These are phyloP conservation scores for Panopea generosa DNA, from an alignment of 2,888 invertebrate species.

Conservation along the genomic window DNA sequence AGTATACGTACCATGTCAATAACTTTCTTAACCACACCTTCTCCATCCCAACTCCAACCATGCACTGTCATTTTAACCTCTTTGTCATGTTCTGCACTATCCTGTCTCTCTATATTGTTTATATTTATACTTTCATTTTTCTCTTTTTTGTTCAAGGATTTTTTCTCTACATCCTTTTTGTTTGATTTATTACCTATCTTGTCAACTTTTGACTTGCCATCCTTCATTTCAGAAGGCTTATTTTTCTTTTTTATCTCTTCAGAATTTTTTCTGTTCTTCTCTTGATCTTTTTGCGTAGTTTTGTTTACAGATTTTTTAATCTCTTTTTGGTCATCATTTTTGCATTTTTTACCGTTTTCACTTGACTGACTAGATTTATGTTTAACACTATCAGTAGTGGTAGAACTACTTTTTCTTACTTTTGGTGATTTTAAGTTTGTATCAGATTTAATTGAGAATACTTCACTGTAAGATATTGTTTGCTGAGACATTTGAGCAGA, in stretches of 20 bases:
- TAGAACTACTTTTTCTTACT: slow-evolving; percentile 9
- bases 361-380: slow-evolving; percentile 5
- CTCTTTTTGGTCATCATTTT: too few species aligned
- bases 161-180: slow-evolving; percentile 30
- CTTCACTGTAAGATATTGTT: too few species aligned
- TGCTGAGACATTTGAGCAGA: too few species aligned
- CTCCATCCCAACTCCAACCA: slow-evolving; percentile 78
- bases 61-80: slow-evolving; percentile 62
- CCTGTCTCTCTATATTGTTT: slow-evolving; percentile 21
- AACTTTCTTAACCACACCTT: slow-evolving; percentile 71
- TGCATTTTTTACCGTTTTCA: neutral
- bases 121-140: slow-evolving; percentile 10
- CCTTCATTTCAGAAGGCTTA: slow-evolving; percentile 19
- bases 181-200: slow-evolving; percentile 3
- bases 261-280: neutral
- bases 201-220: slow-evolving; percentile 6
- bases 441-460: too few species aligned
- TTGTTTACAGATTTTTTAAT: neutral
- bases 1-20: slow-evolving; percentile 54
- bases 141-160: slow-evolving; percentile 1
- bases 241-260: slow-evolving; percentile 2
- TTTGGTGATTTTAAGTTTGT: neutral
- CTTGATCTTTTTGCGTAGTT: neutral
- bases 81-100: slow-evolving; percentile 39
- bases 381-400: neutral